Base-by-base conservation (phyloP, 2,888 invertebrate species). In the Agrypnus murinus region DNA sequence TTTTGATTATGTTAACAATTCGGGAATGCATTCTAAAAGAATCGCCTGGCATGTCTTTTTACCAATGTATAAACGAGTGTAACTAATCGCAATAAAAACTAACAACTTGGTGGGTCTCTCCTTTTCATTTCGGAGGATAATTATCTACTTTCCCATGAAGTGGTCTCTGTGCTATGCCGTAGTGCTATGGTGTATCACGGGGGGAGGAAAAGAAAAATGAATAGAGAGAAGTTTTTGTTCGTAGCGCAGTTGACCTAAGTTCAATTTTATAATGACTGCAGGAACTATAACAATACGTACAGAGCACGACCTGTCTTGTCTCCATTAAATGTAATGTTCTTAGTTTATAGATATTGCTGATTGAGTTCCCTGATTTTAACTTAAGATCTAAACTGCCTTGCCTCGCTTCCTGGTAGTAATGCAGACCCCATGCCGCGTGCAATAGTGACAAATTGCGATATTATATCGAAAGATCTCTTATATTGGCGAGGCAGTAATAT, bases 231-330 rank as follows among this genome's bases (percentile, higher is more conserved):
- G 58, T 71, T 65, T 72, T 69, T 72, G 63, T 72, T 66, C 66
- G n/a, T n/a, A 71, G 57, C 66, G 68, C 50, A 73, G 65, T 81
- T 82, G 82, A 82, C 81, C 81, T 77, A 75, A 80, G 83, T 82
- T 83, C 82, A 82, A 81, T 81, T 83, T 81, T 81, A 81, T 82
- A 83, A 82, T 83, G 82, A 81, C 81, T 77, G 78, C 78, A 65
- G 77, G 80, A 81, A 82, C 77, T 72, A 77, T 72, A 83, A 83
- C 82, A 82, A 83, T 82, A 82, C 80, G 77, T 78, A 77, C 79
- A 73, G 78, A 77, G 81, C 82, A 82, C 82, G 82, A 82, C 78
- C 81, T 81, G 80, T 76, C 81, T 80, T 79, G 78, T 78, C 79
- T 77, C 78, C 75, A 78, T 79, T 78, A 77, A 80, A 78, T 72